A percentile compares a stretch with the other conserved stretches of the same genome.
phyloP scores from a whole-genome alignment of 2,113 vertebrate species.

The Conger conger region DNA sequence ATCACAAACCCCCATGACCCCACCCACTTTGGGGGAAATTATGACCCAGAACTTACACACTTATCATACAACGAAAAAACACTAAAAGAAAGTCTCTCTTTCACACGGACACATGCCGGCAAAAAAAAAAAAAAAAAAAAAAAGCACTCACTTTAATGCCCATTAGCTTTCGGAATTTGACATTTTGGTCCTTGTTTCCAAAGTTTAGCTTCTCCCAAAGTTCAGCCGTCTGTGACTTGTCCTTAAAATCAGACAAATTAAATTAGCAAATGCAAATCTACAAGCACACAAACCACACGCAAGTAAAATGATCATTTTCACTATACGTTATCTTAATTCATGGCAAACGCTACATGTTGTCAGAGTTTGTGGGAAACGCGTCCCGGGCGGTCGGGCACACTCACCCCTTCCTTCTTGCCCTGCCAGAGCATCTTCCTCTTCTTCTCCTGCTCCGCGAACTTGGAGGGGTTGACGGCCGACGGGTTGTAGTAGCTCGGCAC shows the following conservation, averaged over 20 bases:
- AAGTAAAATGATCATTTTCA: not conserved
- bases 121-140: no score
- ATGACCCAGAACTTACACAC: no score
- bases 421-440: conserved; percentile 98
- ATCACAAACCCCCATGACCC: not conserved
- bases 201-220: conserved; percentile 98
- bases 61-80: no score
- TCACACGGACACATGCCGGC: no score
- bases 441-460: conserved; percentile 96
- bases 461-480: conserved; percentile 95
- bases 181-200: conserved; percentile 99
- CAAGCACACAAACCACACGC: not conserved
- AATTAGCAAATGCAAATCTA: not conserved
- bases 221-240: conserved; percentile 96
- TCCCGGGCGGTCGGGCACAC: not conserved
- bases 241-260: conserved; percentile 62
- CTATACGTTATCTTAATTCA: no score
- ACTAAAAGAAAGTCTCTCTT: not conserved
- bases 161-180: conserved; percentile 98
- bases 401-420: conserved; percentile 96
- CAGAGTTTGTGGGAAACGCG: not conserved
- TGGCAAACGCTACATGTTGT: not conserved
- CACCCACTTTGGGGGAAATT: no score
- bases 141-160: conserved; percentile 87
- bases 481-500: conserved; percentile 97